Evolutionary conservation across 2,888 invertebrate species (phyloP).

Genomic region (Shargacucullia verbasci): DNA sequence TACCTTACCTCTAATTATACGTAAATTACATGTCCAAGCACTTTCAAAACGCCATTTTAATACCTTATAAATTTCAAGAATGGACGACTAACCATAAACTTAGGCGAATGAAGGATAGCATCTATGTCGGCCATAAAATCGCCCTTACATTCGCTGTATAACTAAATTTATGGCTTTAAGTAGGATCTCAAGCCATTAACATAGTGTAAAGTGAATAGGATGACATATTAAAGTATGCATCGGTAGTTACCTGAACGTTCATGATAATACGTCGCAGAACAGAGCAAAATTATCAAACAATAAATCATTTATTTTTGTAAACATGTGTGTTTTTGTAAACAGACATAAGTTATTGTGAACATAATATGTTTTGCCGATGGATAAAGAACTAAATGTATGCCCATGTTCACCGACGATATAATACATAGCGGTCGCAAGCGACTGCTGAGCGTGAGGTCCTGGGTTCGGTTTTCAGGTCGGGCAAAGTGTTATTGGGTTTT

Average conservation of each 20-base stretch:
- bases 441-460: no score
- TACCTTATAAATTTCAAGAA: constrained; percentile 50
- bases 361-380: no score
- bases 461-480: no score
- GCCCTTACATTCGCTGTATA: constrained; percentile 70
- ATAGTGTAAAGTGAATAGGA: constrained; percentile 65
- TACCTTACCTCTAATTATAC: no score
- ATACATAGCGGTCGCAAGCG: no score
- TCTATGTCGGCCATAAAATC: constrained; percentile 70
- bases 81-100: constrained; percentile 68
- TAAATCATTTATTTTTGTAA: no score
- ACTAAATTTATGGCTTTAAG: constrained; percentile 71
- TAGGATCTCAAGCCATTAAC: constrained; percentile 71
- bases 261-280: neutral
- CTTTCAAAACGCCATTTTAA: constrained; percentile 23
- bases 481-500: no score
- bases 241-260: neutral
- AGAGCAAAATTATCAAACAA: no score
- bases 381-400: no score
- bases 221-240: constrained; percentile 41
- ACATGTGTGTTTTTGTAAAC: no score
- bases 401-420: no score
- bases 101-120: constrained; percentile 60
- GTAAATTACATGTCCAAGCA: no score
- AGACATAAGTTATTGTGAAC: neutral